phyloP scores from a whole-genome alignment of 2,888 invertebrate species.

The Griposia aprilina region DNA sequence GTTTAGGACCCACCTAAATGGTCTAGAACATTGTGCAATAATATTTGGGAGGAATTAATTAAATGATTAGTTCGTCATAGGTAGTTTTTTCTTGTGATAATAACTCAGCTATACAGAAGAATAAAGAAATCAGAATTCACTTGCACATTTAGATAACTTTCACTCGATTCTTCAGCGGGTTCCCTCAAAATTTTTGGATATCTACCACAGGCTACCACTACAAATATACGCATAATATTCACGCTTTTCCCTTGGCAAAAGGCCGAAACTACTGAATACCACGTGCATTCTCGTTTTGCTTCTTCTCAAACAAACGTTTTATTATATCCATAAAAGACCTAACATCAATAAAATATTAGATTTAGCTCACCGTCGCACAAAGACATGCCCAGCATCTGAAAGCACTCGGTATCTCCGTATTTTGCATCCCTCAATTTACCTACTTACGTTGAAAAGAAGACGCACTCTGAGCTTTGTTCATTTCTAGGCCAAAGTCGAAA shows the following conservation, averaged over 20 bases:
- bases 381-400: constrained; percentile 19
- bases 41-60: no score
- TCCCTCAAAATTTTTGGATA: neutral
- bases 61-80: neutral
- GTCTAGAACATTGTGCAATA: no score
- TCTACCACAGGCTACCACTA: neutral
- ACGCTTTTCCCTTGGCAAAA: neutral
- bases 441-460: constrained; percentile 31
- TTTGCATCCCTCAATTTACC: constrained; percentile 39
- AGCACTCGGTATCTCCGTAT: constrained; percentile 36
- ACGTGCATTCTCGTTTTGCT: neutral
- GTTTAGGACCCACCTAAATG: no score
- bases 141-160: no score
- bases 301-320: no score
- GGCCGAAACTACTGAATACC: neutral
- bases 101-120: no score
- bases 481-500: constrained; percentile 28
- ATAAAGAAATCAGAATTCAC: no score
- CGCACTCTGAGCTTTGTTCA: constrained; percentile 12
- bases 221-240: neutral
- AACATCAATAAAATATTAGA: constrained; percentile 39
- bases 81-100: neutral
- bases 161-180: no score
- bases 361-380: constrained; percentile 21
- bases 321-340: neutral